A percentile compares a stretch with the other conserved stretches of the same genome.
Evolutionary conservation across 1,140 invertebrate species (phyloP).

Genomic region (Calosoma granatense): DNA sequence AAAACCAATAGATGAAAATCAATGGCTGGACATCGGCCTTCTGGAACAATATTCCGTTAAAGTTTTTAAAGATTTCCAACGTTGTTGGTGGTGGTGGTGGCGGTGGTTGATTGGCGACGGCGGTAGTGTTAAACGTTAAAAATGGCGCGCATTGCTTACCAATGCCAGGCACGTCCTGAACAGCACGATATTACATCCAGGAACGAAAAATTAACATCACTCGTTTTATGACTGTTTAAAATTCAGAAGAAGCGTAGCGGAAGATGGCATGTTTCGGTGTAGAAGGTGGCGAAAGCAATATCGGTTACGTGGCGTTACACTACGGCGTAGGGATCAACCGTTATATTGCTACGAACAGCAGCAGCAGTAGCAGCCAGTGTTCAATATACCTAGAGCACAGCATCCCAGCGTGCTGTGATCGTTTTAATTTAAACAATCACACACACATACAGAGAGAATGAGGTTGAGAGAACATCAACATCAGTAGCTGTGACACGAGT

Average conservation of each 20-base stretch:
- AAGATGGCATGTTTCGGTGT: conserved; percentile 19
- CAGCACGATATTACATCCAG: conserved; percentile 30
- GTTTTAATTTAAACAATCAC: conserved; percentile 22
- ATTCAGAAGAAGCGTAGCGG: conserved; percentile 26
- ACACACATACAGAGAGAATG: no score
- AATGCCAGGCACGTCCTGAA: conserved; percentile 24
- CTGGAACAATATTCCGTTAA: no score
- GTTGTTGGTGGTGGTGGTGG: no score
- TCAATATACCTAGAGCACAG: neutral
- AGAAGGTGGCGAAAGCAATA: conserved; percentile 26
- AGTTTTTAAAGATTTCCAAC: no score
- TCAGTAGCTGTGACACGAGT: neutral
- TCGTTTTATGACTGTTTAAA: conserved; percentile 35
- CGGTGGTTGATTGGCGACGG: no score
- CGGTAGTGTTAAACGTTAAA: no score
- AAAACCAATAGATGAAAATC: neutral
- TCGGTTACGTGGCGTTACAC: conserved; percentile 13
- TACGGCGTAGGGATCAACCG: neutral
- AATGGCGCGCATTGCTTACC: neutral
- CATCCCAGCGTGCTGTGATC: conserved; percentile 1
- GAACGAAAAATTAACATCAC: conserved; percentile 33
- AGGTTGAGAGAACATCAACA: neutral
- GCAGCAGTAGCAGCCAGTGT: no score
- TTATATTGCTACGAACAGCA: no score
- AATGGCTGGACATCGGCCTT: neutral